These are phyloP conservation scores for Murina feae DNA, from an alignment of 2,113 vertebrate species.

Conservation along the genomic window DNA sequence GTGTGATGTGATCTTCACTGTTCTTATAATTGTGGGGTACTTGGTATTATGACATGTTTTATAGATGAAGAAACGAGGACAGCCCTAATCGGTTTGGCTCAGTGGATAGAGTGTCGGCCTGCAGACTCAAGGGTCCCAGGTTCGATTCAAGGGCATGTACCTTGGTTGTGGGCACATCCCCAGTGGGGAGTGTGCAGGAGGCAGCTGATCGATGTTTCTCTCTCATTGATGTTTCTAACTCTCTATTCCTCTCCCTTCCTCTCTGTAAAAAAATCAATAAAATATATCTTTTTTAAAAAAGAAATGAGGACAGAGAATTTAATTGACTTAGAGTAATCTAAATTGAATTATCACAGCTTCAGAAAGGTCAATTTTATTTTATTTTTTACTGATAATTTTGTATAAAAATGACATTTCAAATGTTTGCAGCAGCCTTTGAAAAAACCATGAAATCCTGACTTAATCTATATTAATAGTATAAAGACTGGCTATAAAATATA, in stretches of 20 bases:
- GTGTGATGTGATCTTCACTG: neutral
- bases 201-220: too few relatives aligned
- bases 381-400: neutral
- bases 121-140: too few relatives aligned
- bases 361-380: neutral
- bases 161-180: too few relatives aligned
- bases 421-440: neutral
- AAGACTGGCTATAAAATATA: neutral
- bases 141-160: too few relatives aligned
- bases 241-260: too few relatives aligned
- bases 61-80: neutral
- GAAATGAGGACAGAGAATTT: neutral
- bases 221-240: too few relatives aligned
- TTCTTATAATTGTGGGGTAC: neutral
- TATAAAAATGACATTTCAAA: neutral
- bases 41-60: neutral
- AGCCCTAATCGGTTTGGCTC: too few relatives aligned
- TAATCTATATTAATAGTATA: neutral
- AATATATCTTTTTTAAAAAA: too few relatives aligned
- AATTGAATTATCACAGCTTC: neutral
- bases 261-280: too few relatives aligned
- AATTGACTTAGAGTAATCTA: neutral
- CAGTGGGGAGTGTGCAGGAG: too few relatives aligned
- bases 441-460: neutral
- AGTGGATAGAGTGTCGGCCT: too few relatives aligned